phyloP scores from a whole-genome alignment of 2,797 vertebrate species.

The Pyrocephalus nanus region DNA sequence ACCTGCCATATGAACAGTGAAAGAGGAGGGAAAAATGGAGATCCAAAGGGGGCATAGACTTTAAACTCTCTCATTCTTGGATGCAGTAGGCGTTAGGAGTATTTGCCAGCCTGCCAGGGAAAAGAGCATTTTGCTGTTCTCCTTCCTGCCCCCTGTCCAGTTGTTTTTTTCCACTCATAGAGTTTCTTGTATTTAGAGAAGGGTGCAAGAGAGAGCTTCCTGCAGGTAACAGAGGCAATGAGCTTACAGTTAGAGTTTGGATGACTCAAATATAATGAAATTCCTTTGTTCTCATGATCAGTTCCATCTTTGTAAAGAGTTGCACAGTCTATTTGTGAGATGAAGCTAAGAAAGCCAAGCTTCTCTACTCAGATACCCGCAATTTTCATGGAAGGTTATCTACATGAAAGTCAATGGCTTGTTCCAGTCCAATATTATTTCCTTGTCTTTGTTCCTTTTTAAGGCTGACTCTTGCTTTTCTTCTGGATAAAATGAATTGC shows the following conservation, averaged over 20 bases:
- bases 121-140: neutral
- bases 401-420: neutral
- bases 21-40: neutral
- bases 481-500: neutral
- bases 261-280: neutral
- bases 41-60: accelerated
- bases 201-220: neutral
- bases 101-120: neutral
- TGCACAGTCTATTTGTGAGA: neutral
- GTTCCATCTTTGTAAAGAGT: neutral
- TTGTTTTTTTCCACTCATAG: neutral
- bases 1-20: neutral
- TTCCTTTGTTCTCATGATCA: neutral
- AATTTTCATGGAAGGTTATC: neutral
- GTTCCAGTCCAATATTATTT: neutral
- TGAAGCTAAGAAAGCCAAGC: neutral
- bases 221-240: neutral
- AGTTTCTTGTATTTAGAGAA: neutral
- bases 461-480: neutral
- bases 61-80: neutral
- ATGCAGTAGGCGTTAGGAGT: neutral
- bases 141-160: neutral
- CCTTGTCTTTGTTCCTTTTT: neutral
- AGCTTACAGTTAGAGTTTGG: neutral
- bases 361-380: neutral